Evolutionary conservation across 2,888 invertebrate genomes (phyloP).

Genomic region (Aproaerema taeniolella): DNA sequence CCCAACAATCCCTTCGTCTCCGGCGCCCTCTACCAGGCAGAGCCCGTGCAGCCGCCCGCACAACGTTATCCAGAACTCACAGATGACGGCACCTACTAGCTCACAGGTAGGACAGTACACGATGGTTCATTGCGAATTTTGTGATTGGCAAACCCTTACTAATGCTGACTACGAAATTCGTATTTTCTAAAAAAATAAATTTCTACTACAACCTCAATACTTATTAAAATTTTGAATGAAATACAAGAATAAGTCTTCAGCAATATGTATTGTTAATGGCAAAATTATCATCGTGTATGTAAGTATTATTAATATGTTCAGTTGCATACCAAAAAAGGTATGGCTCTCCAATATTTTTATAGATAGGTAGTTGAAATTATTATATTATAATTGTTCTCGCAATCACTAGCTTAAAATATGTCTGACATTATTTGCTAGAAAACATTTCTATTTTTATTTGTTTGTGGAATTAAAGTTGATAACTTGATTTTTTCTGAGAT

Average conservation of each 20-base stretch:
- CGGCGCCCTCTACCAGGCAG: conserved; percentile 78
- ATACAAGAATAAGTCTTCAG: no score
- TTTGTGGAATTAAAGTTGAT: no score
- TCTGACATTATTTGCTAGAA: conserved; percentile 10
- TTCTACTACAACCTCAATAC: background rate
- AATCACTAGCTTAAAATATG: conserved; percentile 32
- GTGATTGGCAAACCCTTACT: background rate
- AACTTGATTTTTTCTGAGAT: no score
- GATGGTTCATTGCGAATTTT: background rate
- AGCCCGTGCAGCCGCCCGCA: conserved; percentile 81
- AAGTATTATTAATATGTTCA: no score
- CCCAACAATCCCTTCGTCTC: conserved; percentile 78
- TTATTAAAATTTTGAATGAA: background rate
- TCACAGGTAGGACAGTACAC: conserved; percentile 1
- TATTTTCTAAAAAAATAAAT: background rate
- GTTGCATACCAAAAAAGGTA: no score
- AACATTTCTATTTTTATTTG: no score
- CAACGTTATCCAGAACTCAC: conserved; percentile 70
- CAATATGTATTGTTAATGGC: no score
- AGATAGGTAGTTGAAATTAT: conserved; percentile 34
- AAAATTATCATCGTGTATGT: no score
- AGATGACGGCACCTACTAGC: conserved; percentile 56
- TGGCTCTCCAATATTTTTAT: conserved; percentile 25
- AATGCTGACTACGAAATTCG: no score
- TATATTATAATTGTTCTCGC: conserved; percentile 29